phyloP scores from a whole-genome alignment of 2,797 vertebrate species.

The Halcyon leucocephala region DNA sequence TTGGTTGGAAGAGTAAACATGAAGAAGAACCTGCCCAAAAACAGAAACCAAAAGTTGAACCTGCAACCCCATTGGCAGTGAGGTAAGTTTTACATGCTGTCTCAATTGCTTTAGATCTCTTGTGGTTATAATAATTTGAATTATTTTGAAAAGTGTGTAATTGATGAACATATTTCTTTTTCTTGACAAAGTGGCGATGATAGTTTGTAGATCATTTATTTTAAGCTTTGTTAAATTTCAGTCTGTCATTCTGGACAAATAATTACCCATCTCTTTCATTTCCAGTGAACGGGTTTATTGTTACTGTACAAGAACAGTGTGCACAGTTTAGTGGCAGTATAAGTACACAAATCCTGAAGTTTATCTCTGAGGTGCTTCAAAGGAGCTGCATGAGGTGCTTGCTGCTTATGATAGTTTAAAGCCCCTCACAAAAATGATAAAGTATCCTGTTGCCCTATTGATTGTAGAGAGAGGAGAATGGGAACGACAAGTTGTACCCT shows the following conservation, averaged over 20 bases:
- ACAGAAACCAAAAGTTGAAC: conserved; percentile 96
- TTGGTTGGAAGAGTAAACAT: conserved; percentile 93
- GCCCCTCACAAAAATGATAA: neutral
- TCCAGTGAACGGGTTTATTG: neutral
- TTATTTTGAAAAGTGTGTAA: neutral
- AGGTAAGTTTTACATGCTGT: conserved; percentile 76
- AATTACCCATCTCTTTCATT: neutral
- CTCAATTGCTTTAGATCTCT: neutral
- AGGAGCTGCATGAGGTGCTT: neutral
- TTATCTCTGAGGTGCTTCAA: neutral
- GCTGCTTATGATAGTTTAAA: neutral
- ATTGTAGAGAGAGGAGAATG: neutral
- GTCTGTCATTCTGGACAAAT: neutral
- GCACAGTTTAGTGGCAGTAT: neutral
- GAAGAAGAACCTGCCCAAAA: conserved; percentile 92
- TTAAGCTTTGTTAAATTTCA: neutral
- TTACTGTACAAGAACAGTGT: neutral
- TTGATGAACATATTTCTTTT: neutral
- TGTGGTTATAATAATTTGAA: neutral
- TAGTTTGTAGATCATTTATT: neutral
- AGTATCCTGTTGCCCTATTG: neutral
- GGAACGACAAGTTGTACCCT: neutral
- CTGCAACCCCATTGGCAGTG: conserved; percentile 90
- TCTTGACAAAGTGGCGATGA: rapidly evolving
- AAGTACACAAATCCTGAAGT: neutral